Evolutionary conservation across 2,888 invertebrate species (phyloP).

Genomic region (Lissocephala sabroskyi): DNA sequence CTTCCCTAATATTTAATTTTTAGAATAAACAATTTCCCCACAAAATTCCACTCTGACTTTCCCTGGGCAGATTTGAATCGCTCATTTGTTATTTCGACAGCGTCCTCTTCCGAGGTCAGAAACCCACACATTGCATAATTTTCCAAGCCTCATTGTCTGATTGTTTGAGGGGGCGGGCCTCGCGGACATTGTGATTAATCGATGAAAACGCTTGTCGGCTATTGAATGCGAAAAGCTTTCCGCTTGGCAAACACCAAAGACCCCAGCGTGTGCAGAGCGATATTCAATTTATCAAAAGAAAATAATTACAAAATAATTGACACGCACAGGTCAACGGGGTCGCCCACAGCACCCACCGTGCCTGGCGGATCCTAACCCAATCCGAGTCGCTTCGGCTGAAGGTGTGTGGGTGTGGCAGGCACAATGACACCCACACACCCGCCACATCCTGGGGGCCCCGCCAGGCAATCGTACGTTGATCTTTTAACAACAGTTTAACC

Average conservation of each 20-base stretch:
- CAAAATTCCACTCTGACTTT: too few species aligned
- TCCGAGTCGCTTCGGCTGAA: too few species aligned
- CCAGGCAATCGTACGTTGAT: constrained; percentile 47
- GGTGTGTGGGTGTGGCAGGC: background rate
- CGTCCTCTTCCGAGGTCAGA: constrained; percentile 33
- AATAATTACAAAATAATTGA: constrained; percentile 64
- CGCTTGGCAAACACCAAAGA: constrained; percentile 17
- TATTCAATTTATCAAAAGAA: constrained; percentile 56
- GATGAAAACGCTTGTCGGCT: constrained; percentile 2
- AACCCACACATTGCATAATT: constrained; percentile 58
- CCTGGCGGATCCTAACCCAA: background rate
- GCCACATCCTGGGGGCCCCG: constrained; percentile 9
- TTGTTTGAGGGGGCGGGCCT: too few species aligned
- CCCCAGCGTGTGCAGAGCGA: constrained; percentile 21
- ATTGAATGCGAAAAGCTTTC: constrained; percentile 32
- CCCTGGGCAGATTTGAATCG: constrained; percentile 44
- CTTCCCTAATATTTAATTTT: too few species aligned
- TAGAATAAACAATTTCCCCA: too few species aligned
- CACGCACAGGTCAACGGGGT: constrained; percentile 38
- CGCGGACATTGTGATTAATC: constrained; percentile 30
- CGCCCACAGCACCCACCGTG: constrained; percentile 3
- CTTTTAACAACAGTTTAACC: constrained; percentile 65
- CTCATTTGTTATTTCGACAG: constrained; percentile 51
- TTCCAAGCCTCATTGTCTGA: background rate
- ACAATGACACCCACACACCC: constrained; percentile 5